These are phyloP conservation scores for Euborellia annulipes DNA, from an alignment of 1,140 invertebrate genomes.

Conservation along the genomic window DNA sequence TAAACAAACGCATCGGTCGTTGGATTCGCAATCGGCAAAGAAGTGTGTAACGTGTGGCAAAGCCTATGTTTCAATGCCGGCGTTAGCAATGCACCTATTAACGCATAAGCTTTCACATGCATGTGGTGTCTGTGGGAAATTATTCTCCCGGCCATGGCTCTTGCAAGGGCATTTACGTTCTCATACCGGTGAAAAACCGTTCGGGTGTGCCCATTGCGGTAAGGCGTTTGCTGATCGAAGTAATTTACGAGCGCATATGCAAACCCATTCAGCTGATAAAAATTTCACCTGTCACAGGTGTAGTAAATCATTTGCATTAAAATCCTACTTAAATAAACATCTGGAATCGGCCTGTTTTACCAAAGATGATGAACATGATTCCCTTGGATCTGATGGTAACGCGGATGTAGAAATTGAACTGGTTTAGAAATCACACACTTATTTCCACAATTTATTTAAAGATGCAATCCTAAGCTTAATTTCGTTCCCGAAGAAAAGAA, in stretches of 20 bases:
- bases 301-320: conserved; percentile 86
- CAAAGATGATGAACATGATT: conserved; percentile 30
- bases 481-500: too few species aligned
- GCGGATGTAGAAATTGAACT: too few species aligned
- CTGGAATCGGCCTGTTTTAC: conserved; percentile 79
- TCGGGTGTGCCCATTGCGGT: conserved; percentile 94
- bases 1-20: conserved; percentile 89
- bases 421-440: too few species aligned
- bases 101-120: conserved; percentile 83
- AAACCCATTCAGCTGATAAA: conserved; percentile 80
- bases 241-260: conserved; percentile 85
- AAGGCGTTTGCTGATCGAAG: conserved; percentile 96
- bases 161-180: conserved; percentile 85
- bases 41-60: conserved; percentile 89
- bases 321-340: conserved; percentile 96
- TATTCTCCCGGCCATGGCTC: conserved; percentile 84
- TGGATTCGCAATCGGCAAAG: conserved; percentile 84
- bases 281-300: conserved; percentile 80
- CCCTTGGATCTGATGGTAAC: background rate
- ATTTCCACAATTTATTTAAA: too few species aligned
- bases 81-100: conserved; percentile 90
- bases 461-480: too few species aligned
- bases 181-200: conserved; percentile 97
- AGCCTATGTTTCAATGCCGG: conserved; percentile 94
- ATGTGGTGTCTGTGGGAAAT: conserved; percentile 83